Percentiles rank a stretch among this genome's conserved stretches.
Evolutionary conservation across 2,888 invertebrate genomes (phyloP).

Genomic region (Heliconius sara): DNA sequence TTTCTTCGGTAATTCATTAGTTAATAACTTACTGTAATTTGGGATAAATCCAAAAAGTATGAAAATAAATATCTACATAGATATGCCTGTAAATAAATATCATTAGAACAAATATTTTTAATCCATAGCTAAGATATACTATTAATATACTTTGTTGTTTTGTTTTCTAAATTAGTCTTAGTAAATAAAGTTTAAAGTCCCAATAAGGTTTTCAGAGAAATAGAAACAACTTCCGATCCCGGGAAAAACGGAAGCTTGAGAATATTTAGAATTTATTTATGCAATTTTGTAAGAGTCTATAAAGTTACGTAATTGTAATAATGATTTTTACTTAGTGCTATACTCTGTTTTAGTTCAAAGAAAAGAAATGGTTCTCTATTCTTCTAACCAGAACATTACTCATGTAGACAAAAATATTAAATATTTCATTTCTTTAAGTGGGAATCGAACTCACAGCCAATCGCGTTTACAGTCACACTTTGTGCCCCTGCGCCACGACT

Average conservation of each 20-base stretch:
- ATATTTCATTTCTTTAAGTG: too few relatives aligned
- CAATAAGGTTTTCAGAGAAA: background rate
- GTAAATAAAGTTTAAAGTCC: background rate
- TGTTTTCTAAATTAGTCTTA: background rate
- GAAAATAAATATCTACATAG: background rate
- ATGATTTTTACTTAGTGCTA: too few relatives aligned
- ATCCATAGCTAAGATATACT: background rate
- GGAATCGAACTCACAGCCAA: too few relatives aligned
- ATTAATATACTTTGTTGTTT: background rate
- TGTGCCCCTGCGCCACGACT: too few relatives aligned
- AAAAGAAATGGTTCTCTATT: too few relatives aligned
- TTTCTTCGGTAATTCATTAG: background rate
- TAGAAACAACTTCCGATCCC: background rate
- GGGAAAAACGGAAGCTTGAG: background rate
- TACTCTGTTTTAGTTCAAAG: too few relatives aligned
- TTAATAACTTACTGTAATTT: constrained; percentile 9
- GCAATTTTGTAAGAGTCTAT: too few relatives aligned
- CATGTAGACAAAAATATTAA: too few relatives aligned
- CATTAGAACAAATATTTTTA: background rate
- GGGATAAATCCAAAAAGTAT: background rate
- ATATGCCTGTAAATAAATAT: background rate
- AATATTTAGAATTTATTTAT: too few relatives aligned
- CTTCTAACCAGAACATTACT: too few relatives aligned
- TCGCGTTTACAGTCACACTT: too few relatives aligned
- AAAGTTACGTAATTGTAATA: too few relatives aligned